Conservation (phyloP, 2,113 vertebrate genomes). For the Lycaon pictus region DNA sequence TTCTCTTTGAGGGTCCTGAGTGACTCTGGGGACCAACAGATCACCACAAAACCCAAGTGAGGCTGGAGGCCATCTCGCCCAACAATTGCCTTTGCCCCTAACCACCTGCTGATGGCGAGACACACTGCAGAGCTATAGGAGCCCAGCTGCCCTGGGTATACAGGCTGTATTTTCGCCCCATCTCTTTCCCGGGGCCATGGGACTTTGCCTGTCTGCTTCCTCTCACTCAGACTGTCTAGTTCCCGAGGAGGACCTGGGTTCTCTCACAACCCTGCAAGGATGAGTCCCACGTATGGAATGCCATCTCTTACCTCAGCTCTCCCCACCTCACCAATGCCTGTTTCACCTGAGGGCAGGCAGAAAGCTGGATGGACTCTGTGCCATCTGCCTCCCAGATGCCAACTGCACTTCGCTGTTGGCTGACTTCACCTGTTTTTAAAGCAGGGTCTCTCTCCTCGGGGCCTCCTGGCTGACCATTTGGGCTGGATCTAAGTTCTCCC, state of each 20-base stretch:
- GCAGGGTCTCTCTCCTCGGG: not conserved
- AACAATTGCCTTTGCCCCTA: not conserved
- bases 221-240: not conserved
- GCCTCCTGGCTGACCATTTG: not conserved
- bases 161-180: not conserved
- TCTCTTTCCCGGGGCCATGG: accelerated
- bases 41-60: not conserved
- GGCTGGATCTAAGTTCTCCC: not conserved
- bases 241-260: not conserved
- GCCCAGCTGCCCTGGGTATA: not conserved
- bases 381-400: not conserved
- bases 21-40: not conserved
- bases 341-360: not conserved
- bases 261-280: not conserved
- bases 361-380: not conserved
- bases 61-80: not conserved
- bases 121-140: not conserved
- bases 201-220: not conserved
- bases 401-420: not conserved
- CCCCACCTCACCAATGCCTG: accelerated
- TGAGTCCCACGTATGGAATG: not conserved
- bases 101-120: not conserved
- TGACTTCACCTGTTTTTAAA: not conserved
- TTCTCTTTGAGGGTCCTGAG: not conserved
- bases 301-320: not conserved